These are phyloP conservation scores for Himalopsyche anomala DNA, from an alignment of 2,888 invertebrate species.

Conservation along the genomic window DNA sequence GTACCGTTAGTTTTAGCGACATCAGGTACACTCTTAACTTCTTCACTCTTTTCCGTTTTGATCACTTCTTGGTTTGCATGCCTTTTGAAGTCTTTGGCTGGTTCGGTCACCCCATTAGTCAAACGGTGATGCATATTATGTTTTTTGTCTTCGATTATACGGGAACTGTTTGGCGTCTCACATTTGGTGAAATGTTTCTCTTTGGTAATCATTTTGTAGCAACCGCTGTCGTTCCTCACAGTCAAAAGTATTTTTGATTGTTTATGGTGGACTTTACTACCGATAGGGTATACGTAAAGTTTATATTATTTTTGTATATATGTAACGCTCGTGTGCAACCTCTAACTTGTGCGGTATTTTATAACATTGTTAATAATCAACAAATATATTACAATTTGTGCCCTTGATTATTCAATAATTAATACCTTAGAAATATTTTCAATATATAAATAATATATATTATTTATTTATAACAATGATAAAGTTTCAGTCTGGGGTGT, in stretches of 20 bases:
- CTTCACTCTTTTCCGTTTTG: slow-evolving; percentile 71
- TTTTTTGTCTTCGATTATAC: slow-evolving; percentile 74
- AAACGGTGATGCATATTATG: slow-evolving; percentile 51
- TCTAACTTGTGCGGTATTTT: slow-evolving; percentile 49
- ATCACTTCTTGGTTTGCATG: slow-evolving; percentile 73
- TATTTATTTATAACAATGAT: slow-evolving; percentile 60
- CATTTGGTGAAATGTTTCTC: slow-evolving; percentile 75
- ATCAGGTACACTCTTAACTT: slow-evolving; percentile 52
- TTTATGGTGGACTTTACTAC: slow-evolving; percentile 1
- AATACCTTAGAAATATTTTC: slow-evolving; percentile 49
- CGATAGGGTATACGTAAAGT: slow-evolving; percentile 23
- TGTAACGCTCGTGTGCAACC: slow-evolving; percentile 35
- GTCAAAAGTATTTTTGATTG: slow-evolving; percentile 1
- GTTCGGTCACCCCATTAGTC: slow-evolving; percentile 59
- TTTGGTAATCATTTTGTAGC: slow-evolving; percentile 64
- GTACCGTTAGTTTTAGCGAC: slow-evolving; percentile 49
- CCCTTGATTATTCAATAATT: slow-evolving; percentile 58
- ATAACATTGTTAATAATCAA: slow-evolving; percentile 50
- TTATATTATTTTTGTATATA: slow-evolving; percentile 29
- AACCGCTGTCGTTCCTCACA: slow-evolving; percentile 16
- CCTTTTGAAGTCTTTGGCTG: slow-evolving; percentile 71
- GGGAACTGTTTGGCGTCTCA: slow-evolving; percentile 75
- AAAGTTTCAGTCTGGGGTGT: slow-evolving; percentile 63
- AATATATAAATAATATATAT: slow-evolving; percentile 41
- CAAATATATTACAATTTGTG: slow-evolving; percentile 57